These are phyloP conservation scores for Acleris holmiana DNA, from an alignment of 2,888 invertebrate genomes.

Conservation along the genomic window DNA sequence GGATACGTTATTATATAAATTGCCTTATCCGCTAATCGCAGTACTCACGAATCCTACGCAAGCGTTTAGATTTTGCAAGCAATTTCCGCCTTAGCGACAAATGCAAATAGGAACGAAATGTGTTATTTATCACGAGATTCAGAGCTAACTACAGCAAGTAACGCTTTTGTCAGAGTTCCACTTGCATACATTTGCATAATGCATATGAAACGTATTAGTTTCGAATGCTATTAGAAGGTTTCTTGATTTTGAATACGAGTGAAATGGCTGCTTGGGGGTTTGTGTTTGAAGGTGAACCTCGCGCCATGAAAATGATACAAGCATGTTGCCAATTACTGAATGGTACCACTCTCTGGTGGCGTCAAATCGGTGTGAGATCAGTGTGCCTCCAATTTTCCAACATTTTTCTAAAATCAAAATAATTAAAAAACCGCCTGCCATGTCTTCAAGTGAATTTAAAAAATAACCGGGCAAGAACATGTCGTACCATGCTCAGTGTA, in stretches of 20 bases:
- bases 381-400: no score
- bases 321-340: no score
- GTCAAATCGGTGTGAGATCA: no score
- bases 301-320: neutral
- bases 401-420: no score
- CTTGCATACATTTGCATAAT: slow-evolving; percentile 51
- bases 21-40: slow-evolving; percentile 54
- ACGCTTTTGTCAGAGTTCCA: slow-evolving; percentile 40
- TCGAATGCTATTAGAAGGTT: slow-evolving; percentile 11
- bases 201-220: slow-evolving; percentile 43
- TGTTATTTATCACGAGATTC: slow-evolving; percentile 78
- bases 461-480: no score
- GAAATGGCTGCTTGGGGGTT: slow-evolving; percentile 10
- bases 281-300: neutral
- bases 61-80: slow-evolving; percentile 73
- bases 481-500: no score
- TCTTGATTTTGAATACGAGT: slow-evolving; percentile 21
- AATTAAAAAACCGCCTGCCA: no score
- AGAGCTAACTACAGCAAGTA: slow-evolving; percentile 56
- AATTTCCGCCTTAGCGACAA: slow-evolving; percentile 76
- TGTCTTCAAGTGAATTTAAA: no score
- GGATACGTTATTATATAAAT: slow-evolving; percentile 10
- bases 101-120: slow-evolving; percentile 77
- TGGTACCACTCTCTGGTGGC: no score
- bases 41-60: slow-evolving; percentile 52